Conservation (phyloP, 2,113 vertebrate genomes). For the Cebus imitator region DNA sequence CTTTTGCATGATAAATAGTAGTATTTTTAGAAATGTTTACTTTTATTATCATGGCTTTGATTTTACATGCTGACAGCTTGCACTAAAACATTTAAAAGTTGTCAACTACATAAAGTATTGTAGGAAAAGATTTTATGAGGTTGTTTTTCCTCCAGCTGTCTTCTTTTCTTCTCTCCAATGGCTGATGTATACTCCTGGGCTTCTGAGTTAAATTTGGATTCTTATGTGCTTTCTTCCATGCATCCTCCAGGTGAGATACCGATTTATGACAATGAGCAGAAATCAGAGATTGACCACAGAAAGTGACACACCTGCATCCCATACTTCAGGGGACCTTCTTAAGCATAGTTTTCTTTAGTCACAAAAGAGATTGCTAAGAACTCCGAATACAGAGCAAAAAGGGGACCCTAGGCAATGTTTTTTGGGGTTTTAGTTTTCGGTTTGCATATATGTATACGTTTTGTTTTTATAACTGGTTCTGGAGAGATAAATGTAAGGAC, state of each 20-base stretch:
- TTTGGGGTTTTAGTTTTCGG: background rate
- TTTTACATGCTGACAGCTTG: background rate
- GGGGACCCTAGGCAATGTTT: background rate
- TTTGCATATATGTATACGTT: background rate
- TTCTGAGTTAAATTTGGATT: background rate
- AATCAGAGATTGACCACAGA: background rate
- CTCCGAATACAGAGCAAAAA: background rate
- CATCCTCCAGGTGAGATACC: background rate
- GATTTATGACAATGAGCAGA: no score
- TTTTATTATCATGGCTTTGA: background rate
- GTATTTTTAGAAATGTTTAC: background rate
- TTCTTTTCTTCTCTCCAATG: background rate
- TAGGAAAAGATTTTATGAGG: background rate
- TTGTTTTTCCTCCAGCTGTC: background rate
- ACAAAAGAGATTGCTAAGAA: background rate
- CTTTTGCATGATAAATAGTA: background rate
- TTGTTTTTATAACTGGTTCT: background rate
- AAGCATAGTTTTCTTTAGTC: background rate
- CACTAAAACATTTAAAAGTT: background rate
- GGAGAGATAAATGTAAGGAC: background rate
- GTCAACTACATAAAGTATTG: background rate
- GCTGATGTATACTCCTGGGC: background rate
- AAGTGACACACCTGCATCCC: background rate
- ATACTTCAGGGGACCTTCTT: background rate
- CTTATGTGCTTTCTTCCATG: background rate